Evolutionary conservation across 2,797 vertebrate genomes (phyloP), one percentile per base, ranked within the genome.

Genomic region (Rallus crepitans): DNA sequence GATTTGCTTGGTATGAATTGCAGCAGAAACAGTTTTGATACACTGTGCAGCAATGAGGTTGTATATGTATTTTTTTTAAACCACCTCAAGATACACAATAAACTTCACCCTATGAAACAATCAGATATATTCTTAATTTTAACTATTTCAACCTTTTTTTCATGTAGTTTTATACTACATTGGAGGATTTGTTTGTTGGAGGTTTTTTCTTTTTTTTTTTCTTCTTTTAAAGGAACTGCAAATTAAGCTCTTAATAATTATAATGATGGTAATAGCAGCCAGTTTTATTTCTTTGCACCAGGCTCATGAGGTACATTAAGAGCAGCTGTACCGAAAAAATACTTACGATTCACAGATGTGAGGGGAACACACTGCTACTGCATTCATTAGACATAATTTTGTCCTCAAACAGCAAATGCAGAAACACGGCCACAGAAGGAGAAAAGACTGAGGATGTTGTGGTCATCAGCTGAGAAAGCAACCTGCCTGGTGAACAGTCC

Each of bases 241-340:
- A 93, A 92, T 87, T 69, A 75, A 90, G 56, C 35, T 86, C 37
- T 79, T 82, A 91, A 89, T 89, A 93, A 63, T 85, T 76, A 64
- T 63, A 83, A 93, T 89, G 57, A 73, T 3, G 12, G 39, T 37
- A 89, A 83, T 19, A 82, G 9, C 19, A 86, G n/a, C 64, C 89
- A 71, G 30, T 86, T 10, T 84, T 69, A 76, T 75, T 83, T 56
- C 68, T 95, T 97, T 59, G 28, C 65, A 89, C 30, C 12, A 76
- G 56, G 61, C 47, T 83, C 66, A 35, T 70, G 80, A 87, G 18
- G n/a, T 87, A 94, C 40, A 71, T 92, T 94, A 93, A 81, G 21
- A 94, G 35, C 28, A 61, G 63, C 66, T 92, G 40, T 72, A 78
- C 15, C 6, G 61, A 75, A 82, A 75, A 79, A 65, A 42, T 42